A percentile compares a stretch with the other conserved stretches of the same genome.
Conservation (phyloP, 1,140 invertebrate genomes). For the Zaprionus tsacasi region DNA sequence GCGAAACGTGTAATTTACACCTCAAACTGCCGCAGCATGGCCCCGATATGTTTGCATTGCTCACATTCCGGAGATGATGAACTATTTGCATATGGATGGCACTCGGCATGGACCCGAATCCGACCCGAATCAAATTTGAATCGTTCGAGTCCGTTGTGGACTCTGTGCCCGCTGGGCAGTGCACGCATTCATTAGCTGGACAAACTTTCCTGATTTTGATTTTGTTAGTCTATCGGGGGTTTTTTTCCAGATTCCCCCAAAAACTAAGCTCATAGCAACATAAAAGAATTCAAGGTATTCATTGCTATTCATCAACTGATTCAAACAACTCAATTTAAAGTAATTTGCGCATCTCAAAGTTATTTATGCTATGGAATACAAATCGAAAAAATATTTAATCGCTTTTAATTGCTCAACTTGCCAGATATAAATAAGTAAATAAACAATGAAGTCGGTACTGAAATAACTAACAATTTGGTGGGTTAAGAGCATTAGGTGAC, state of each 20-base stretch:
- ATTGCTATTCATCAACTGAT: slow-evolving; percentile 27
- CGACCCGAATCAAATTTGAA: slow-evolving; percentile 6
- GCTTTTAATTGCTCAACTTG: slow-evolving; percentile 39
- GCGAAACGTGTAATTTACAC: slow-evolving; percentile 30
- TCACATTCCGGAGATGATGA: slow-evolving; percentile 41
- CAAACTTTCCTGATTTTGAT: background rate
- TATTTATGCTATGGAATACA: slow-evolving; percentile 30
- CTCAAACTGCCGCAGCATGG: slow-evolving; percentile 25
- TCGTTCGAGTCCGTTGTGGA: background rate
- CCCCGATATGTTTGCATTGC: slow-evolving; percentile 35
- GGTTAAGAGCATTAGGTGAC: background rate
- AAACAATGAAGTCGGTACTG: slow-evolving; percentile 6
- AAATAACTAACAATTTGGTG: slow-evolving; percentile 1
- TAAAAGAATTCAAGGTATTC: slow-evolving; percentile 12
- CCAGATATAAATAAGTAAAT: slow-evolving; percentile 10
- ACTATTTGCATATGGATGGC: slow-evolving; percentile 38
- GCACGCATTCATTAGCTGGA: background rate
- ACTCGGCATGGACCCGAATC: slow-evolving; percentile 5
- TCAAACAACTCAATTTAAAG: slow-evolving; percentile 44
- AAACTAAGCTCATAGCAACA: background rate
- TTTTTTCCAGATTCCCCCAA: background rate
- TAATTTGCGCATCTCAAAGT: slow-evolving; percentile 48
- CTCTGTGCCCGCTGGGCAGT: background rate
- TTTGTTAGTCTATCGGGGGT: background rate
- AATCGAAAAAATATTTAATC: slow-evolving; percentile 38